These are phyloP conservation scores for Platerodrilus igneus DNA, from an alignment of 2,888 invertebrate species.

Conservation along the genomic window DNA sequence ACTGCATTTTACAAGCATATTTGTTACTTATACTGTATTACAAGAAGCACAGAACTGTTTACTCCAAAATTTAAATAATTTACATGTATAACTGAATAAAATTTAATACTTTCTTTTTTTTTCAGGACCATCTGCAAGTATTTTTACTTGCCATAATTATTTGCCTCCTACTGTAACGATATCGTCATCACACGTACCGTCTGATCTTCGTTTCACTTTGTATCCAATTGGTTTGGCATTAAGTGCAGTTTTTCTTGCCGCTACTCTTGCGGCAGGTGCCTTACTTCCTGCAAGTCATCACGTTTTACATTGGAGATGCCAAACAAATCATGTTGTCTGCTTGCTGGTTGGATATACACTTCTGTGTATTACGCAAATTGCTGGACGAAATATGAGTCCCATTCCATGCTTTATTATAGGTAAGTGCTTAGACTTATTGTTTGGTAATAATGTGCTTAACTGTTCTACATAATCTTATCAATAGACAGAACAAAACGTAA, in stretches of 20 bases:
- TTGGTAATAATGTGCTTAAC: too few relatives aligned
- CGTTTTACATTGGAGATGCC: constrained; percentile 84
- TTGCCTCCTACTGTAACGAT: constrained; percentile 40
- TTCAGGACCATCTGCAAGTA: constrained; percentile 48
- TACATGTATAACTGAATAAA: too few relatives aligned
- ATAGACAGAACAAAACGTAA: too few relatives aligned
- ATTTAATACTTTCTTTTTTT: constrained; percentile 24
- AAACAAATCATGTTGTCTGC: constrained; percentile 81
- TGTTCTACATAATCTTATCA: too few relatives aligned
- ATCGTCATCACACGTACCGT: constrained; percentile 22
- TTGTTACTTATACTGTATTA: too few relatives aligned
- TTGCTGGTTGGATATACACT: constrained; percentile 76
- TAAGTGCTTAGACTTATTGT: too few relatives aligned
- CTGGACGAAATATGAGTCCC: constrained; percentile 57
- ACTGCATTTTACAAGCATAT: too few relatives aligned
- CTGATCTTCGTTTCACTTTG: constrained; percentile 61
- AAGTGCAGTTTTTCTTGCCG: constrained; percentile 75
- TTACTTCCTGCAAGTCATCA: constrained; percentile 79
- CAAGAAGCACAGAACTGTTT: too few relatives aligned
- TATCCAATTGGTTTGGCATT: constrained; percentile 75
- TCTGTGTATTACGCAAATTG: constrained; percentile 72
- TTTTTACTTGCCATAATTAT: constrained; percentile 60
- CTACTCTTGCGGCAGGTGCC: constrained; percentile 74
- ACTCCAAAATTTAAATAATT: too few relatives aligned
- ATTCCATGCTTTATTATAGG: constrained; percentile 63